Evolutionary conservation across 2,113 vertebrate species (phyloP).

Genomic region (Neogobius melanostomus): DNA sequence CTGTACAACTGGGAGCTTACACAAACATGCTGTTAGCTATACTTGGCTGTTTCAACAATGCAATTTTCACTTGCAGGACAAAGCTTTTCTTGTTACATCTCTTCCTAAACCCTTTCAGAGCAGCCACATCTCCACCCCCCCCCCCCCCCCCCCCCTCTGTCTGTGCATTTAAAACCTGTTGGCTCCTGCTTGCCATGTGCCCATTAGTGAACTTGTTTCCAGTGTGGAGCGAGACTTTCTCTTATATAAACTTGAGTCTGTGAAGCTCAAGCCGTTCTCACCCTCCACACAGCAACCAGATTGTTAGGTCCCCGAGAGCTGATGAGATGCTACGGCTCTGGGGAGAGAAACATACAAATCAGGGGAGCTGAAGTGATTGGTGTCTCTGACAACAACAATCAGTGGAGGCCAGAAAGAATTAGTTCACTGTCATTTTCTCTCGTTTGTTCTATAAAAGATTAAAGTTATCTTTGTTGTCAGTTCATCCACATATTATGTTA

Average conservation of each 20-base stretch:
- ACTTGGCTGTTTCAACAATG: too few species aligned
- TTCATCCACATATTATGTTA: too few species aligned
- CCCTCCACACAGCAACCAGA: slow-evolving; percentile 19
- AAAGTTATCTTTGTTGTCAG: too few species aligned
- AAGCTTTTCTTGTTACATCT: too few species aligned
- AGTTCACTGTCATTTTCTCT: not conserved
- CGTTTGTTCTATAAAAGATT: too few species aligned
- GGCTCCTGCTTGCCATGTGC: not conserved
- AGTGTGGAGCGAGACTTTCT: not conserved
- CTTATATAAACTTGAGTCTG: slow-evolving; percentile 1
- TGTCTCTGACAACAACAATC: not conserved
- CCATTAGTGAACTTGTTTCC: not conserved
- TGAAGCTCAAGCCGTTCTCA: not conserved
- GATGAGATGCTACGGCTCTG: not conserved
- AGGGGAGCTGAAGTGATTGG: slow-evolving; percentile 2
- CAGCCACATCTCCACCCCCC: not conserved
- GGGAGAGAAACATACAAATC: not conserved
- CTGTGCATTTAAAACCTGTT: not conserved
- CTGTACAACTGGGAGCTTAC: too few species aligned
- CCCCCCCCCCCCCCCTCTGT: not conserved
- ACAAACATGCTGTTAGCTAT: too few species aligned
- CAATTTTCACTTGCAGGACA: too few species aligned
- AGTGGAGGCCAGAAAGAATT: not conserved
- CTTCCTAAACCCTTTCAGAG: too few species aligned
- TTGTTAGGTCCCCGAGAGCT: not conserved